These are phyloP conservation scores for Drosophila oshimai DNA, from an alignment of 1,140 invertebrate species.

Conservation along the genomic window DNA sequence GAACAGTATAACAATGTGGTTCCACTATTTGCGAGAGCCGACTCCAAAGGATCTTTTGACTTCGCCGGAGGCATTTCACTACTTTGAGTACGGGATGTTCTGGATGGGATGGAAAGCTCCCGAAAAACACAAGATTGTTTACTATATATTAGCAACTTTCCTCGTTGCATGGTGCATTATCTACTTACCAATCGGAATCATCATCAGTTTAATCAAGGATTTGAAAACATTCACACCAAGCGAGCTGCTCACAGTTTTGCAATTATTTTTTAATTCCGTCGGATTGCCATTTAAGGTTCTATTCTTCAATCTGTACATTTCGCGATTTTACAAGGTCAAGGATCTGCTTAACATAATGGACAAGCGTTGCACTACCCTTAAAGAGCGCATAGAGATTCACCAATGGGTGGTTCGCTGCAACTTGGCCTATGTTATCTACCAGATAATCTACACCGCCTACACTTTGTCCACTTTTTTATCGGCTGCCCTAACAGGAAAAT, in stretches of 20 bases:
- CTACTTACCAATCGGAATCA: conserved; percentile 36
- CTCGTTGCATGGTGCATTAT: neutral
- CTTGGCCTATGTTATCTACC: conserved; percentile 12
- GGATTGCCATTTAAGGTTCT: conserved; percentile 12
- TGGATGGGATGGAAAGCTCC: conserved; percentile 30
- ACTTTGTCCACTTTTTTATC: neutral
- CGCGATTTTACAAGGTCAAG: conserved; percentile 17
- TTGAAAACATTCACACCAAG: conserved; percentile 21
- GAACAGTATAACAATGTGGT: conserved; percentile 22
- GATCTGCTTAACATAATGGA: conserved; percentile 19
- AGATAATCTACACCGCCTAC: conserved; percentile 12
- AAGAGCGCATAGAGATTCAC: conserved; percentile 25
- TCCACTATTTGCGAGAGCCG: conserved; percentile 14
- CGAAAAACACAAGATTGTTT: neutral
- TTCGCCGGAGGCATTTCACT: conserved; percentile 28
- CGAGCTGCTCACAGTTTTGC: conserved; percentile 37
- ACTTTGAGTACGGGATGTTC: conserved; percentile 23
- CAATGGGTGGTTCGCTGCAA: conserved; percentile 28
- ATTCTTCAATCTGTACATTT: neutral
- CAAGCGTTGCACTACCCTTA: conserved; percentile 1
- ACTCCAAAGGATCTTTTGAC: neutral
- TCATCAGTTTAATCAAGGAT: conserved; percentile 21
- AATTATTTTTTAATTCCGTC: conserved; percentile 29
- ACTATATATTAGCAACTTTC: neutral
- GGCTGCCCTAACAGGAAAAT: neutral